Conservation (phyloP, 2,113 vertebrate genomes). For the Myxocyprinus asiaticus region DNA sequence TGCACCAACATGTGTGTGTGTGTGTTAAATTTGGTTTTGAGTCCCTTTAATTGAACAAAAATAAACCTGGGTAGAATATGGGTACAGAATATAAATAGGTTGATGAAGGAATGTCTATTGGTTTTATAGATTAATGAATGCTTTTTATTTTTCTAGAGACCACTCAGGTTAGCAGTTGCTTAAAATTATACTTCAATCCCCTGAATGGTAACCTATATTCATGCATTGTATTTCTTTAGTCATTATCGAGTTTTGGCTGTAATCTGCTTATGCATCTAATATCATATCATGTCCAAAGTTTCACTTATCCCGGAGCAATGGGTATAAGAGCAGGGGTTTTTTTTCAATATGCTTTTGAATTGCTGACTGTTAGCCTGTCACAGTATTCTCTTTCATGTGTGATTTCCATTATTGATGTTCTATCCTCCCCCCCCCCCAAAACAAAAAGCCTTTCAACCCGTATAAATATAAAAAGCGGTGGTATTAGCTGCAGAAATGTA, state of each 20-base stretch:
- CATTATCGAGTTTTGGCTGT: background rate
- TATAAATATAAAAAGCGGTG: slow-evolving; percentile 53
- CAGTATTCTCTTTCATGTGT: slow-evolving; percentile 52
- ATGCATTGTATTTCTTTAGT: background rate
- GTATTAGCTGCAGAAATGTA: slow-evolving; percentile 17
- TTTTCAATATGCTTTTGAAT: slow-evolving; percentile 33
- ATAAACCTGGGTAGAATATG: too few relatives aligned
- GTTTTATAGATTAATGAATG: too few relatives aligned
- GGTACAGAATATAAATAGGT: too few relatives aligned
- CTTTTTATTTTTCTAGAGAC: too few relatives aligned
- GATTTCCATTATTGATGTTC: slow-evolving; percentile 55
- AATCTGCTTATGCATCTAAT: slow-evolving; percentile 6
- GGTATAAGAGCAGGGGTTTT: background rate
- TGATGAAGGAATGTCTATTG: too few relatives aligned
- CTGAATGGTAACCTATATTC: background rate
- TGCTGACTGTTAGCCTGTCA: slow-evolving; percentile 41
- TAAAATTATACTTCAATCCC: too few relatives aligned
- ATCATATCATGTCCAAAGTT: slow-evolving; percentile 18
- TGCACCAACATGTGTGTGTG: too few relatives aligned
- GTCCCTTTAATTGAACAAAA: too few relatives aligned
- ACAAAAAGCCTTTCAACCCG: slow-evolving; percentile 49
- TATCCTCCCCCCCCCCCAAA: slow-evolving; percentile 12
- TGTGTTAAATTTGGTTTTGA: too few relatives aligned
- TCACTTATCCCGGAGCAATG: background rate
- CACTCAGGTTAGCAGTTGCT: too few relatives aligned